Percentiles rank a stretch among this genome's conserved stretches.
Conservation (phyloP, 2,797 vertebrate genomes). For the Chiloscyllium punctatum region DNA sequence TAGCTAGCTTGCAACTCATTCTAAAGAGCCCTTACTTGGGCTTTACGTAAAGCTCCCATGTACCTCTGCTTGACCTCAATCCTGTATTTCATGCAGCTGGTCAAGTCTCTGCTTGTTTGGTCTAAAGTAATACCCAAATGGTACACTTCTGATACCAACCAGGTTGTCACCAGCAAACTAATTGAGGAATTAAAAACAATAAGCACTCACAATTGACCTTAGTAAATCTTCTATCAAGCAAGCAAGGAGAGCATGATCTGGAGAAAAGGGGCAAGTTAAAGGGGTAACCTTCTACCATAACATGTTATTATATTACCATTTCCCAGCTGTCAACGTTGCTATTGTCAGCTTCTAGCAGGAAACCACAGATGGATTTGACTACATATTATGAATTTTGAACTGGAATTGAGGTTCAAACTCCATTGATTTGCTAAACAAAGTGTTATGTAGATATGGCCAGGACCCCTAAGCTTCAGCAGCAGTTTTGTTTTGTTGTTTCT, state of each 20-base stretch:
- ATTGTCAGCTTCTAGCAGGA: constrained; percentile 24
- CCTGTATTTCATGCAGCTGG: neutral
- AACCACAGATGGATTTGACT: constrained; percentile 33
- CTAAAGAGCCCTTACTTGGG: neutral
- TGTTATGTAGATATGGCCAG: neutral
- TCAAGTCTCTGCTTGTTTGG: neutral
- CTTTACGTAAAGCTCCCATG: neutral
- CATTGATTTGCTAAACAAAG: neutral
- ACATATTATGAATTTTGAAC: constrained; percentile 25
- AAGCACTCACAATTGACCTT: neutral
- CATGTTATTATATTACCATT: neutral
- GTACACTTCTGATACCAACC: neutral
- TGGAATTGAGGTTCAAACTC: neutral
- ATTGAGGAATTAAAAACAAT: neutral
- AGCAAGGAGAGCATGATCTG: neutral
- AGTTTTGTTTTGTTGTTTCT: neutral
- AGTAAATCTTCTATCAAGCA: neutral
- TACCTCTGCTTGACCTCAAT: neutral
- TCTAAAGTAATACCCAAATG: neutral
- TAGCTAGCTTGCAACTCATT: neutral
- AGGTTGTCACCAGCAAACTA: neutral
- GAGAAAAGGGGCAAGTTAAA: neutral
- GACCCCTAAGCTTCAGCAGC: neutral
- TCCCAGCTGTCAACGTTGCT: neutral
- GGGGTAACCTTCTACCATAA: neutral